These are phyloP conservation scores for Gonatopus flavifemur DNA, from an alignment of 1,140 invertebrate genomes.

Conservation along the genomic window DNA sequence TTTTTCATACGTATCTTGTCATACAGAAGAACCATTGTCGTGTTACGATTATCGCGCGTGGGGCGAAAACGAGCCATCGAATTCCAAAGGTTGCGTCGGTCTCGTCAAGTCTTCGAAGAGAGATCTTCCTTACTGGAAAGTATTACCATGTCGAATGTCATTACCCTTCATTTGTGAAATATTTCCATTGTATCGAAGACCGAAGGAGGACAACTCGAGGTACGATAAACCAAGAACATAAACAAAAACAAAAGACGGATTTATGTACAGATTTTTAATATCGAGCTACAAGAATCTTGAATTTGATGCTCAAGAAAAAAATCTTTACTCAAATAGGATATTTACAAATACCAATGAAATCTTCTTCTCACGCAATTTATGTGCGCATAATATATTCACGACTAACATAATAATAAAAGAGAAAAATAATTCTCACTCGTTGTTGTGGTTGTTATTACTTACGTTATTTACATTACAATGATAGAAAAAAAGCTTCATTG, in stretches of 20 bases:
- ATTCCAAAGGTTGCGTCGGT: slow-evolving; percentile 61
- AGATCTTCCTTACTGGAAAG: slow-evolving; percentile 59
- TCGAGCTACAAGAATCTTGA: slow-evolving; percentile 14
- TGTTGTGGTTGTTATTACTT: too few species aligned
- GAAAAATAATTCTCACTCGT: slow-evolving; percentile 38
- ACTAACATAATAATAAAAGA: slow-evolving; percentile 30
- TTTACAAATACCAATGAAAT: slow-evolving; percentile 40
- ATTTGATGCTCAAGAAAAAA: slow-evolving; percentile 12
- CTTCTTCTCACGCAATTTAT: slow-evolving; percentile 20
- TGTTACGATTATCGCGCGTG: slow-evolving; percentile 67
- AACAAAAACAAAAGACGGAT: slow-evolving; percentile 4
- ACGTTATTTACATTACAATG: too few species aligned
- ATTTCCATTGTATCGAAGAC: slow-evolving; percentile 41
- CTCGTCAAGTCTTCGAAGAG: slow-evolving; percentile 40
- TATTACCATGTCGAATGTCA: slow-evolving; percentile 55
- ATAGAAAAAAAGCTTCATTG: too few species aligned
- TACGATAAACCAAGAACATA: slow-evolving; percentile 4
- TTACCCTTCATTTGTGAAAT: slow-evolving; percentile 66
- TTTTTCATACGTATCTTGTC: not conserved
- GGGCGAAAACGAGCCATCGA: slow-evolving; percentile 64
- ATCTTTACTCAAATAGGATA: slow-evolving; percentile 22
- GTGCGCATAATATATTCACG: too few species aligned
- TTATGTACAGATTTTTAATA: slow-evolving; percentile 30
- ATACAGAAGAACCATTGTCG: slow-evolving; percentile 56
- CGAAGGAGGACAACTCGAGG: slow-evolving; percentile 2